Base-by-base conservation (phyloP, 35 echinoderm and acorn worm species). In the Patiria miniata region DNA sequence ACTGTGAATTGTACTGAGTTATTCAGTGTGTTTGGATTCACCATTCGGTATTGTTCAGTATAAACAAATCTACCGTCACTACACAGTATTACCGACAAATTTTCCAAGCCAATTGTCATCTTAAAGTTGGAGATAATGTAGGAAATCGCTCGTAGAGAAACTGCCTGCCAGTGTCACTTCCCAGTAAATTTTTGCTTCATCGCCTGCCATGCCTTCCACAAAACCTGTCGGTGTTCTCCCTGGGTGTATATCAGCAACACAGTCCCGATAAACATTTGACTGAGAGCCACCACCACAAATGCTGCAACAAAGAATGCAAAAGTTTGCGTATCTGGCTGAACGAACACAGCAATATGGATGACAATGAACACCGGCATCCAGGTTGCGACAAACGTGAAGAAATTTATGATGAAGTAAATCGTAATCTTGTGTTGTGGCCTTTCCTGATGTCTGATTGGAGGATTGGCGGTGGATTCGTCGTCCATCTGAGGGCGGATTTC, bases 211-310 rank as follows among this genome's bases (percentile, higher is more conserved):
- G 65, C 65, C 34, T 16, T 36, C 65, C 34, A 14, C 65, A 73
- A 22, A 73, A 73, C 65, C 29, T 73, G 65, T 73, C 65, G 65
- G 34, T 73, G 65, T 73, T 73, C 65, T 2, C 14, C 29, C 65
- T 73, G 65, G 10, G 34, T 73, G 26, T 32, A 73, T 16, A 23
- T 73, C 65, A 73, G 65, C 23, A 73, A 73, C 6, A 73, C 9
- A 23, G 65, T 73, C 65, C 65, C 65, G 14, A 30, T 1, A 36
- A 36, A 73, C 65, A 73, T 73, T 73, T 73, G 65, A 10, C 23
- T 23, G 34, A 26, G 26, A 14, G 26, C 65, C 23, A 73, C 1
- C 10, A 36, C 29, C 26, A 73, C 23, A 73, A 34, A 73, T 2
- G 10, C 65, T 10, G 14, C 8, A 6, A 73, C 14, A 1, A 73